Percentiles rank a stretch among this genome's conserved stretches.
Evolutionary conservation across 2,888 invertebrate genomes (phyloP).

Genomic region (Nebria brevicollis): DNA sequence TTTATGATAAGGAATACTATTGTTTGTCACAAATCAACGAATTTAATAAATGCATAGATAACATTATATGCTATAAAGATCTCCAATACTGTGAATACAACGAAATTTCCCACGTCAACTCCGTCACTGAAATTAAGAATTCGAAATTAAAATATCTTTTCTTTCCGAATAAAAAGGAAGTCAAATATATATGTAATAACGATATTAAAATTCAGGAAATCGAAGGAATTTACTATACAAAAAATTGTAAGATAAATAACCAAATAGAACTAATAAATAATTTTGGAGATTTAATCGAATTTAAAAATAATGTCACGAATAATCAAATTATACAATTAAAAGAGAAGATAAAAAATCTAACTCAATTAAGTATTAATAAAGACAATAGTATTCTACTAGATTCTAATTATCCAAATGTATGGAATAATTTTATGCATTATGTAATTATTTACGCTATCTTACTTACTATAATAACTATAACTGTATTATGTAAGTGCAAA

Average conservation of each 20-base stretch:
- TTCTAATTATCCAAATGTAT: background rate
- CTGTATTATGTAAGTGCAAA: slow-evolving; percentile 6
- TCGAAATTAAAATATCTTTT: too few species aligned
- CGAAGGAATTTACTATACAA: background rate
- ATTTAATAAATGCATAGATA: slow-evolving; percentile 12
- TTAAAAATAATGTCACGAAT: background rate
- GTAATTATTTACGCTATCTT: background rate
- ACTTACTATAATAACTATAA: background rate
- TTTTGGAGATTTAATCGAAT: slow-evolving; percentile 12
- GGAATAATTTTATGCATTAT: background rate
- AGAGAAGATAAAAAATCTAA: background rate
- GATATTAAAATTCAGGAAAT: too few species aligned
- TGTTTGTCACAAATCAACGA: background rate
- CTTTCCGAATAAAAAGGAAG: too few species aligned
- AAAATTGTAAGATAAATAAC: slow-evolving; percentile 5
- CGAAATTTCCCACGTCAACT: slow-evolving; percentile 18
- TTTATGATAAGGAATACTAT: slow-evolving; percentile 18
- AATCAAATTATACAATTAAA: background rate
- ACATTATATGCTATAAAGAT: slow-evolving; percentile 15
- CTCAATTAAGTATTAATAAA: too few species aligned
- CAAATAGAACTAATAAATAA: slow-evolving; percentile 7
- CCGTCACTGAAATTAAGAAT: background rate
- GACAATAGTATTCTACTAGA: too few species aligned
- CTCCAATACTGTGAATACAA: slow-evolving; percentile 15
- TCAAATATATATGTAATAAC: too few species aligned